Evolutionary conservation across 2,113 vertebrate species (phyloP).

Genomic region (Rafetus swinhoei): DNA sequence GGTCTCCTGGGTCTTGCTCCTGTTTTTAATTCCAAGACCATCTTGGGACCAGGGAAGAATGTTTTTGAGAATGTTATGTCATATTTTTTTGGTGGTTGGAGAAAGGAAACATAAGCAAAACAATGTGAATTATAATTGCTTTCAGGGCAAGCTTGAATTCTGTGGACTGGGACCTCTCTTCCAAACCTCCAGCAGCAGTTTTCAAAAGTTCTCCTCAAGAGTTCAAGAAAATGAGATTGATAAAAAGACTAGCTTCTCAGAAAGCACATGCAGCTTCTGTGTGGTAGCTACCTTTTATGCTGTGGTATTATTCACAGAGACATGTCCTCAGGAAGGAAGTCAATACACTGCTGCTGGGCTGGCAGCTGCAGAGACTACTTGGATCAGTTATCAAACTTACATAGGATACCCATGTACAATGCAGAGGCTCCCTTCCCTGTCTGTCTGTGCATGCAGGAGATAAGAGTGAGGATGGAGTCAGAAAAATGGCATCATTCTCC

Average conservation of each 20-base stretch:
- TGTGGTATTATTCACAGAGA: background rate
- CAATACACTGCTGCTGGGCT: background rate
- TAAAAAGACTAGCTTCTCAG: background rate
- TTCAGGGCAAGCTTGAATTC: background rate
- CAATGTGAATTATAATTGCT: background rate
- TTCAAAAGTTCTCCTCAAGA: background rate
- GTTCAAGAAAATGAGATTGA: background rate
- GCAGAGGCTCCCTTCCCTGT: background rate
- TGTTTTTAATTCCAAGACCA: slow-evolving; percentile 27
- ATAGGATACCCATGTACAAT: background rate
- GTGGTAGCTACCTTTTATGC: background rate
- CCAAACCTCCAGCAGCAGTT: background rate
- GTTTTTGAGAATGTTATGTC: slow-evolving; percentile 41
- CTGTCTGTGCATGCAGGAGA: background rate
- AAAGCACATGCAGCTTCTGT: background rate
- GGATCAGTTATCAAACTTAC: background rate
- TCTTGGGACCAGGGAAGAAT: slow-evolving; percentile 30
- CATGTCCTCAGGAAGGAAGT: background rate
- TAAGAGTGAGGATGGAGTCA: background rate
- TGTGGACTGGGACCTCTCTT: background rate
- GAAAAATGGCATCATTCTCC: background rate
- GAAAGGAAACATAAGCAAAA: slow-evolving; percentile 6
- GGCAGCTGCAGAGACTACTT: background rate
- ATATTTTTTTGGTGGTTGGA: slow-evolving; percentile 28
- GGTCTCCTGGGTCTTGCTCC: background rate